phyloP scores from a whole-genome alignment of 2,888 invertebrate species.

The Sinohyriopsis cumingii region DNA sequence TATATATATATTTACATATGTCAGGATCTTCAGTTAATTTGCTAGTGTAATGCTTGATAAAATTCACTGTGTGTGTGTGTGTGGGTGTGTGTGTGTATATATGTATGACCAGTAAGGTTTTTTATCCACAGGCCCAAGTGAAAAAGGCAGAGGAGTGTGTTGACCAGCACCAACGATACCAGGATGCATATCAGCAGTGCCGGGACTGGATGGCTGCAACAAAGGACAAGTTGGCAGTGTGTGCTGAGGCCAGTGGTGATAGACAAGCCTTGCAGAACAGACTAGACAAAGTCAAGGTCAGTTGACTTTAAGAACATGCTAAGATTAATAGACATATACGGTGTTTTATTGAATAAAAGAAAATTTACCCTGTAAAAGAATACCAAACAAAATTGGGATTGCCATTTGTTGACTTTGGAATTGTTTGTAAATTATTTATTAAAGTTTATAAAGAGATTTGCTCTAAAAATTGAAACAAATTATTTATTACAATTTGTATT shows the following conservation, averaged over 20 bases:
- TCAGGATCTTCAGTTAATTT: no score
- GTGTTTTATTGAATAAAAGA: no score
- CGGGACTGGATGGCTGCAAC: slow-evolving; percentile 88
- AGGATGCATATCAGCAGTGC: slow-evolving; percentile 79
- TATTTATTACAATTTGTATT: not conserved
- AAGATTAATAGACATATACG: not conserved
- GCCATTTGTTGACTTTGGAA: no score
- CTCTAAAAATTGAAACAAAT: not conserved
- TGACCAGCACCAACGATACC: slow-evolving; percentile 64
- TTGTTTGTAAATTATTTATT: no score
- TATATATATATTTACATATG: no score
- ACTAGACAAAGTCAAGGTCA: slow-evolving; percentile 62
- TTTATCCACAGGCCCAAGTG: slow-evolving; percentile 43
- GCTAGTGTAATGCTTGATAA: no score
- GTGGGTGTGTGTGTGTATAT: no score
- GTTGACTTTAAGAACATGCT: not conserved
- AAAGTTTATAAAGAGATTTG: no score
- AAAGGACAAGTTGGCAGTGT: slow-evolving; percentile 84
- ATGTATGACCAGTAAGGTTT: no score
- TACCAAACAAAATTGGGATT: no score
- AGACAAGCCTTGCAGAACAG: slow-evolving; percentile 79
- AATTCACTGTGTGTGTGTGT: no score
- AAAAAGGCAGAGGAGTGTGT: slow-evolving; percentile 59
- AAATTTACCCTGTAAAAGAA: no score
- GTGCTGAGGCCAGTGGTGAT: slow-evolving; percentile 90